Evolutionary conservation across 2,888 invertebrate species (phyloP).

Genomic region (Nymphalis c-album): DNA sequence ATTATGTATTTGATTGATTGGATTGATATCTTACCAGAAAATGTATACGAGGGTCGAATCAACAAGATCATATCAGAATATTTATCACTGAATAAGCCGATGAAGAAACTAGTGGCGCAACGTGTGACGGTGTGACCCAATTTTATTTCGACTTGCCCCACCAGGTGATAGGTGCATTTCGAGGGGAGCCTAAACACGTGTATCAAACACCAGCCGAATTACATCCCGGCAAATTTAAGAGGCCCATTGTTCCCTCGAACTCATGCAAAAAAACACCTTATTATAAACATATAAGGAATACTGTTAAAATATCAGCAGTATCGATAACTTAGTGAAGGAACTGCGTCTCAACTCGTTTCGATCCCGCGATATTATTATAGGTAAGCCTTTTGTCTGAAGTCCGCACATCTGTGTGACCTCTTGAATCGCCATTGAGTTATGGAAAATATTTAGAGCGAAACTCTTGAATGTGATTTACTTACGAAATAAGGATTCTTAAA

Average conservation of each 20-base stretch:
- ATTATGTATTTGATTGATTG: background rate
- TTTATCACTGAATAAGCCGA: conserved; percentile 33
- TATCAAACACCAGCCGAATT: conserved; percentile 58
- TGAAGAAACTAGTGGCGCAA: conserved; percentile 58
- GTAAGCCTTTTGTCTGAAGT: conserved; percentile 63
- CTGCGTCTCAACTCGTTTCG: conserved; percentile 63
- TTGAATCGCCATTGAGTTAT: conserved; percentile 56
- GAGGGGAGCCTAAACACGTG: conserved; percentile 65
- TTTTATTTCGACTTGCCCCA: conserved; percentile 55
- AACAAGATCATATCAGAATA: conserved; percentile 29
- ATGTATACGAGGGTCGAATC: conserved; percentile 22
- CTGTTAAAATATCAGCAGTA: background rate
- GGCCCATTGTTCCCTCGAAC: conserved; percentile 13
- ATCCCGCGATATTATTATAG: conserved; percentile 57
- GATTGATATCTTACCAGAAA: conserved; percentile 11
- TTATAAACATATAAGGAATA: background rate
- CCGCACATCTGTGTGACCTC: conserved; percentile 64
- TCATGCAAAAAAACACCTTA: conserved; percentile 26
- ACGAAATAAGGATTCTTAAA: conserved; percentile 9
- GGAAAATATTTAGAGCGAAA: conserved; percentile 43
- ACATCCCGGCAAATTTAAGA: conserved; percentile 42
- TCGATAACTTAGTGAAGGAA: conserved; percentile 47
- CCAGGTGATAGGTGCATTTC: conserved; percentile 76
- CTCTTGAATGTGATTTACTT: conserved; percentile 40
- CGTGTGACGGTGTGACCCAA: conserved; percentile 80